Base-by-base conservation (phyloP, 2,888 invertebrate species). In the Archips crataeganus region DNA sequence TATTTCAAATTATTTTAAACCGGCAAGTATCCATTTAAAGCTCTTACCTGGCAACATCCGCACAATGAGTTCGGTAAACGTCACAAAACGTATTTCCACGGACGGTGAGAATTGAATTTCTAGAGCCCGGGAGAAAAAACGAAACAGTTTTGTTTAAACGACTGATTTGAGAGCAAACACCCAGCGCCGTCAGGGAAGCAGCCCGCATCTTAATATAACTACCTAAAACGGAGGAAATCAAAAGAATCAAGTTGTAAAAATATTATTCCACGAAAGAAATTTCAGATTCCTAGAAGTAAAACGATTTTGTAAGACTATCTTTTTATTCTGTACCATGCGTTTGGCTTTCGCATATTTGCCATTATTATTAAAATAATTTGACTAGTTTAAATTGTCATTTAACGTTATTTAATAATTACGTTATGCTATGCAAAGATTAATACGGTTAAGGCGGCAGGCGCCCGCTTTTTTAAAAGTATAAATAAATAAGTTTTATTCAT, bases 141-240 rank as follows among this genome's bases (percentile, higher is more conserved):
- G 87, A 90, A 90, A 89, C 90, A 87, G 84, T 87, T 90, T 87
- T 91, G 88, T 91, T 91, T 91, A 91, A 92, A 89, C 90, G 86
- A 87, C 90, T 92, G 92, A 92, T 92, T 92, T 90, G 89, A 89
- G 91, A 90, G 91, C 92, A 91, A 92, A 92, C 87, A 90, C 85
- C 84, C 83, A 79, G 82, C 82, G 83, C 78, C 81, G 84, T 57
- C 57, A 57, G 80, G 85, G 79, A 81, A 81, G 80, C 83, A 78
- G 80, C 87, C 89, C 87, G 88, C 87, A 89, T 89, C 81, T 84
- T 85, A 82, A 87, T 87, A 86, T 83, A 85, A 82, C 78, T 77
- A 36, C 63, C 63, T 59, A 78, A 74, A 69, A 70, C 69, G 71
- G 71, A 62, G 75, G 77, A 75, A 74, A 62, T 71, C 42, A 47